Conservation (phyloP, 1,140 invertebrate species). For the Hirudo medicinalis region DNA sequence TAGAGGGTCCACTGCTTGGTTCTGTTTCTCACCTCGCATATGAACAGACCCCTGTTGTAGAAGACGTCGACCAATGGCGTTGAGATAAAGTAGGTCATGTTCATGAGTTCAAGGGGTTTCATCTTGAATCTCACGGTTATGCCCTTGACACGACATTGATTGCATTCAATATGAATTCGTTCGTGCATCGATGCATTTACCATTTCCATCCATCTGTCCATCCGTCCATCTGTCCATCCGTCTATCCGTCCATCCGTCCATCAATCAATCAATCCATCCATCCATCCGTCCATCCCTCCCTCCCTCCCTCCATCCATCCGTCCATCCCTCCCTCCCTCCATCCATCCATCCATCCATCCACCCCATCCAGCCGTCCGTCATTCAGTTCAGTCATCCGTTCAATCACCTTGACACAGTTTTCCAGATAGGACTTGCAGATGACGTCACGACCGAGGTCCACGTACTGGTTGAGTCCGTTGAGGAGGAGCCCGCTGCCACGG, state of each 20-base stretch:
- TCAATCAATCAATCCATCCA: too few relatives aligned
- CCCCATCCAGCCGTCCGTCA: too few relatives aligned
- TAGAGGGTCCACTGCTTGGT: conserved; percentile 32
- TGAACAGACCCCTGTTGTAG: conserved; percentile 32
- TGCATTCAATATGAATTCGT: too few relatives aligned
- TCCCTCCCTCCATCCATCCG: too few relatives aligned
- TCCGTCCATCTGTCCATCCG: too few relatives aligned
- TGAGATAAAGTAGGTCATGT: conserved; percentile 35
- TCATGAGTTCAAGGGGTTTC: conserved; percentile 28
- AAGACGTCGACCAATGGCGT: conserved; percentile 33
- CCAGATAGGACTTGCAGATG: conserved; percentile 32
- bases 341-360: too few relatives aligned
- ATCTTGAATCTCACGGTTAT: conserved; percentile 30
- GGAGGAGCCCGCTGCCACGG: conserved; percentile 25
- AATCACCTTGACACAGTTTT: conserved; percentile 25
- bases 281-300: too few relatives aligned
- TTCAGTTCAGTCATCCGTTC: too few relatives aligned
- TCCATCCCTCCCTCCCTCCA: too few relatives aligned
- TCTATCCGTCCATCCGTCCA: too few relatives aligned
- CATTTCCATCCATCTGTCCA: too few relatives aligned
- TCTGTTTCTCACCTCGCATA: conserved; percentile 29
- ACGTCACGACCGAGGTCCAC: conserved; percentile 31
- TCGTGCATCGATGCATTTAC: too few relatives aligned
- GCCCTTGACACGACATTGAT: conserved; percentile 24
- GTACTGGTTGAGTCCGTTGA: conserved; percentile 32